These are phyloP conservation scores for Branchipolynoe longqiensis DNA, from an alignment of 2,888 invertebrate species.

Conservation along the genomic window DNA sequence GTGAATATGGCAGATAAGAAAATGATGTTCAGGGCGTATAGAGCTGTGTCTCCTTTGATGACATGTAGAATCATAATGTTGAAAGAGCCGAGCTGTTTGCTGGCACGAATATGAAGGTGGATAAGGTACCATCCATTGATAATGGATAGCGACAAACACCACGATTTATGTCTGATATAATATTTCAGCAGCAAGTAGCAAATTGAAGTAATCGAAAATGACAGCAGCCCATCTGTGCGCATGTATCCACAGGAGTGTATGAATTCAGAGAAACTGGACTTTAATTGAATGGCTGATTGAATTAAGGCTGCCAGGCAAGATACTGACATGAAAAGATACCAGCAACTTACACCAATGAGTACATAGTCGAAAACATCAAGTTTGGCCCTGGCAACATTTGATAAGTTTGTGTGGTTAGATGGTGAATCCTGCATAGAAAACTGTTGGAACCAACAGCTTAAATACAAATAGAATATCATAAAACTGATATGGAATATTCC, in stretches of 20 bases:
- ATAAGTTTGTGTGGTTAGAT: not conserved
- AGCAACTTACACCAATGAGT: not conserved
- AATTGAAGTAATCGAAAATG: not conserved
- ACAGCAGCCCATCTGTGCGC: not conserved
- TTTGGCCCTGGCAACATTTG: not conserved
- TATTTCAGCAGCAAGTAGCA: not conserved
- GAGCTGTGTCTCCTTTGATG: not conserved
- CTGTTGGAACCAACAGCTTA: not conserved
- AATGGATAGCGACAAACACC: not conserved
- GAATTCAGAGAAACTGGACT: not conserved
- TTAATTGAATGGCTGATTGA: not conserved
- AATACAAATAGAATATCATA: not conserved
- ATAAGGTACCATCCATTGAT: not conserved
- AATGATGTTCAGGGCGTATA: not conserved
- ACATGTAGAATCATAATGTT: slow-evolving; percentile 11
- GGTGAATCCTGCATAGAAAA: not conserved
- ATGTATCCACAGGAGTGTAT: not conserved
- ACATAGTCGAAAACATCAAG: not conserved
- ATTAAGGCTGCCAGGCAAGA: not conserved
- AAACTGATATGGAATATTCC: not conserved
- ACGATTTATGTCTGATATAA: not conserved
- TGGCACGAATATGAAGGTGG: not conserved
- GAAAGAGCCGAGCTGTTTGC: not conserved
- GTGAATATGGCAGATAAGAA: not conserved
- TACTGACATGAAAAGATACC: not conserved